Conservation (phyloP, 2,888 invertebrate genomes). For the Apodemia duryi region DNA sequence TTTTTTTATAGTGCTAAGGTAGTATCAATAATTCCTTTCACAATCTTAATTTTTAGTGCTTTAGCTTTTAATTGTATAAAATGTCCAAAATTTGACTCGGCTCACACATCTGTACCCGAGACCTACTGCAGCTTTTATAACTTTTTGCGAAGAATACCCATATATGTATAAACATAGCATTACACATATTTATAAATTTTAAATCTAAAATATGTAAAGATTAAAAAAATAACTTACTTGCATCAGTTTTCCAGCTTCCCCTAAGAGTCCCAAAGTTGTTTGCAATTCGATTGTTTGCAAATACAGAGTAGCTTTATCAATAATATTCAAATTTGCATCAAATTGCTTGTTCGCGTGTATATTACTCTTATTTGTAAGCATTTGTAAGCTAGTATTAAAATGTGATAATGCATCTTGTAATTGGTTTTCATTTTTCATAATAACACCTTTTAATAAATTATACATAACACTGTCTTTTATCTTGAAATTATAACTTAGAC, state of each 20-base stretch:
- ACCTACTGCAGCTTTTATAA: no score
- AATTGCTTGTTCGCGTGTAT: slow-evolving; percentile 45
- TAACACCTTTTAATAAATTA: slow-evolving; percentile 90
- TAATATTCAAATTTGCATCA: slow-evolving; percentile 75
- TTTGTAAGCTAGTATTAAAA: slow-evolving; percentile 85
- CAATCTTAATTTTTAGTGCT: no score
- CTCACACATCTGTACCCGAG: no score
- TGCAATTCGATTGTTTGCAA: slow-evolving; percentile 91
- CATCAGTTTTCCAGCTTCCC: slow-evolving; percentile 90
- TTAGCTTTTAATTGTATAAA: not conserved
- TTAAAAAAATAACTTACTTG: slow-evolving; percentile 69
- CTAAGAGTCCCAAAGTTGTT: slow-evolving; percentile 82
- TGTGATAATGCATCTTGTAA: slow-evolving; percentile 86
- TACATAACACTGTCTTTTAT: slow-evolving; percentile 95
- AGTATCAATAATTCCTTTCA: no score
- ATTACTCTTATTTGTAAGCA: slow-evolving; percentile 70
- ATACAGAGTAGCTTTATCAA: slow-evolving; percentile 92
- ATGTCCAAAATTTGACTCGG: not conserved
- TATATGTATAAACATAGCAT: no score
- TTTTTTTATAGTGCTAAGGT: no score
- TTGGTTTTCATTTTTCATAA: slow-evolving; percentile 87
- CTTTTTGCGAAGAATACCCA: no score
- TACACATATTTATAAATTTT: no score
- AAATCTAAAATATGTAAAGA: no score
- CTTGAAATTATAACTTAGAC: slow-evolving; percentile 94